A percentile compares a stretch with the other conserved stretches of the same genome.
phyloP scores from a whole-genome alignment of 1,140 invertebrate genomes.

The Drosophila sproati region DNA sequence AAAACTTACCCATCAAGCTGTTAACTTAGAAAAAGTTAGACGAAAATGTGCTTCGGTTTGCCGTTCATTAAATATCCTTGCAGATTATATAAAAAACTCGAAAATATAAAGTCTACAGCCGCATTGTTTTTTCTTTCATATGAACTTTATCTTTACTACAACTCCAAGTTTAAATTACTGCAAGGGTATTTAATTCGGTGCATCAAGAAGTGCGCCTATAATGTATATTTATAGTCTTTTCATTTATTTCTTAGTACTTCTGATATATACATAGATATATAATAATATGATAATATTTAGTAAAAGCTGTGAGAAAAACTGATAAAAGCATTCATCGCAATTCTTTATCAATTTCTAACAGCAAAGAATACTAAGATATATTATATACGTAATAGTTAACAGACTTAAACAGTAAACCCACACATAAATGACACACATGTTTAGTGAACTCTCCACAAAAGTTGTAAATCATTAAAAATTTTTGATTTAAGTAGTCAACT shows the following conservation, averaged over 20 bases:
- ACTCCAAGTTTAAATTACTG: not conserved
- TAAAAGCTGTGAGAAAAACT: not conserved
- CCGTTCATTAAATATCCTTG: slow-evolving; percentile 1
- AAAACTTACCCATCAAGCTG: not conserved
- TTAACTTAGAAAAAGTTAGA: not conserved
- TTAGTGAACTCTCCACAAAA: not conserved
- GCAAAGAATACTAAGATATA: too few relatives aligned
- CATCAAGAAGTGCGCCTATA: not conserved
- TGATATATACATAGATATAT: not conserved
- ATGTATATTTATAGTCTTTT: slow-evolving; percentile 5
- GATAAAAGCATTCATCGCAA: not conserved
- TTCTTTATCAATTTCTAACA: not conserved
- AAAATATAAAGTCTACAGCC: too few relatives aligned
- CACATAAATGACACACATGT: too few relatives aligned
- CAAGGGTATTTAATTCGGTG: not conserved
- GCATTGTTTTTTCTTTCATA: too few relatives aligned
- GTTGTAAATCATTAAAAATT: not conserved
- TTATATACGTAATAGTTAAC: too few relatives aligned
- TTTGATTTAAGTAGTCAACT: slow-evolving; percentile 3
- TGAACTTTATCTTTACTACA: too few relatives aligned
- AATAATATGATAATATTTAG: not conserved
- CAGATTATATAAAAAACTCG: not conserved
- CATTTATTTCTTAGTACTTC: not conserved
- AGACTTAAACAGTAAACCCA: too few relatives aligned
- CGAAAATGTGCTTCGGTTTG: not conserved